Conservation (phyloP, 2,113 vertebrate species). For the Mastomys coucha region DNA sequence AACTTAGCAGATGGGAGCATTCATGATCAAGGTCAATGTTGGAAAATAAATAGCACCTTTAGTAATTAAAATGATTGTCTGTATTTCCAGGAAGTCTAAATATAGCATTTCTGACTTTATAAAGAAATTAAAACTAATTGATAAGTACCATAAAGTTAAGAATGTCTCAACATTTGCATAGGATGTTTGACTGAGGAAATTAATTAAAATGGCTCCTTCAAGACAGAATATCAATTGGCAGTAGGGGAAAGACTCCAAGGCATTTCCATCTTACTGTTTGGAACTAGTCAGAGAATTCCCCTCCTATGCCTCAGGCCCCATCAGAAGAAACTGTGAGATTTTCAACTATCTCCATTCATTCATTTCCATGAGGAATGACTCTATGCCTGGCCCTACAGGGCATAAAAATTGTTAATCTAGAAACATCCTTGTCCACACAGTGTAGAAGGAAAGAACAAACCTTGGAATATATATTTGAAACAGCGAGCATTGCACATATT, state of each 20-base stretch:
- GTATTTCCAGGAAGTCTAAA: slow-evolving; percentile 81
- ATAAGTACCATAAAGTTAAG: slow-evolving; percentile 71
- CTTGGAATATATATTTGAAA: slow-evolving; percentile 31
- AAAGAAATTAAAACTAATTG: slow-evolving; percentile 80
- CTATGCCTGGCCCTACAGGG: background rate
- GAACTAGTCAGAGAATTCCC: slow-evolving; percentile 46
- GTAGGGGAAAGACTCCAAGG: slow-evolving; percentile 43
- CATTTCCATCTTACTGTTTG: slow-evolving; percentile 32
- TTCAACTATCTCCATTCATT: background rate
- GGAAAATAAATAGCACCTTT: slow-evolving; percentile 87
- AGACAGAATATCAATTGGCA: slow-evolving; percentile 47
- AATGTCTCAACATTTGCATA: slow-evolving; percentile 85
- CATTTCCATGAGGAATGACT: background rate
- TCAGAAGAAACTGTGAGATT: slow-evolving; percentile 31
- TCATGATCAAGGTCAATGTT: slow-evolving; percentile 79
- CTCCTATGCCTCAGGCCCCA: background rate
- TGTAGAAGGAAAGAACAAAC: slow-evolving; percentile 31
- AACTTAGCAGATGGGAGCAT: slow-evolving; percentile 66
- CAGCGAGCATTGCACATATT: slow-evolving; percentile 36
- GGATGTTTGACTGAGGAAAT: slow-evolving; percentile 72
- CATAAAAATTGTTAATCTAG: background rate
- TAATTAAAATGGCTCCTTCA: slow-evolving; percentile 60
- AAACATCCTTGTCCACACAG: slow-evolving; percentile 21
- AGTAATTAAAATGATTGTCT: slow-evolving; percentile 83
- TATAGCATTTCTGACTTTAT: slow-evolving; percentile 78